Conservation (phyloP, 2,888 invertebrate genomes). For the Drosophila gaucha region DNA sequence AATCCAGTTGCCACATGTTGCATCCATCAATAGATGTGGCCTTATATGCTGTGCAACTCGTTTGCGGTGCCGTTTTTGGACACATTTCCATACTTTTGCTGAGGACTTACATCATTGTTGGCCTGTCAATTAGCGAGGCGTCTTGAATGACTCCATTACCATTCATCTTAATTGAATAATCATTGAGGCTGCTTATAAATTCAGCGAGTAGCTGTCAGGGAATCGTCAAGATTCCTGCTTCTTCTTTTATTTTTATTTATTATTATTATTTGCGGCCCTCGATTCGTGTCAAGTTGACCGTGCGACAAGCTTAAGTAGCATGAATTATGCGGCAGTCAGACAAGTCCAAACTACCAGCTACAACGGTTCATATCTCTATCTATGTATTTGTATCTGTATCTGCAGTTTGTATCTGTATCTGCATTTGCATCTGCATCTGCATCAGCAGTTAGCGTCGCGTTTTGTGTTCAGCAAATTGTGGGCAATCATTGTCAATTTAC, state of each 20-base stretch:
- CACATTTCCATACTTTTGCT: slow-evolving; percentile 13
- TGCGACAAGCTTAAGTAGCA: slow-evolving; percentile 70
- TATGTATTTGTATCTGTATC: slow-evolving; percentile 35
- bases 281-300: slow-evolving; percentile 57
- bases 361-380: slow-evolving; percentile 41
- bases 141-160: slow-evolving; percentile 71
- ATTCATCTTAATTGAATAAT: slow-evolving; percentile 79
- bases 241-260: slow-evolving; percentile 20
- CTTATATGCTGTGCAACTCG: slow-evolving; percentile 38
- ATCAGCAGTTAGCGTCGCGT: slow-evolving; percentile 48
- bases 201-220: slow-evolving; percentile 50
- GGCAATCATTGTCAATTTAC: slow-evolving; percentile 79
- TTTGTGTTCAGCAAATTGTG: slow-evolving; percentile 72
- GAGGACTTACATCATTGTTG: slow-evolving; percentile 49
- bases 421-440: slow-evolving; percentile 47
- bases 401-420: slow-evolving; percentile 42
- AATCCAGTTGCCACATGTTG: slow-evolving; percentile 37
- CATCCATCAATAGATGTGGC: slow-evolving; percentile 35
- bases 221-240: slow-evolving; percentile 27
- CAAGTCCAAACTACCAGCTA: slow-evolving; percentile 36
- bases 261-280: slow-evolving; percentile 54
- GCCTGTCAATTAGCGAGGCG: slow-evolving; percentile 67
- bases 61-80: slow-evolving; percentile 51
- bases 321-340: slow-evolving; percentile 68
- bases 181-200: slow-evolving; percentile 59